Evolutionary conservation across 2,797 vertebrate species (phyloP), one percentile per base, ranked within the genome.

Genomic region (Myotis myotis): DNA sequence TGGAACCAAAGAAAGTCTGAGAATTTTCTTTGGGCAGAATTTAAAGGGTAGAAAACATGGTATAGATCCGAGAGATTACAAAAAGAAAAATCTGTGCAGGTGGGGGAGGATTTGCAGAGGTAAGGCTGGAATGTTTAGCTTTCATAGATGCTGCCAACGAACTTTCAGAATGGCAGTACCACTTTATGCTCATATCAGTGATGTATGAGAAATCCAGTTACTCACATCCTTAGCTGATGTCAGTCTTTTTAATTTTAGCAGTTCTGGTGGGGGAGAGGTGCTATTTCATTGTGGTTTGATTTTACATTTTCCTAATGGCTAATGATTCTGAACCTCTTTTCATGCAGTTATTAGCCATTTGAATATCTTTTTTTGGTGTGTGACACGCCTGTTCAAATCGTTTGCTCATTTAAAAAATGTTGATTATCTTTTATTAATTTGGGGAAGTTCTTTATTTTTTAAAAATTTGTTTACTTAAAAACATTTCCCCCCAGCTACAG

Each of bases 271-370:
- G 2, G 7, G 13, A 89, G 41, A 51, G 68, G 4, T 41, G 33
- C 23, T 75, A 75, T 49, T 92, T 83, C 49, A 47, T 53, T 49
- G 8, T 57, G 51, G 30, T 62, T 85, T 93, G 62, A 66, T 53
- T 91, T 87, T 92, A 22, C 30, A 84, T 70, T 94, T 82, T 62
- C 44, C 9, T 75, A 49, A 70, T 70, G 60, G 88, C 60, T 81
- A 91, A 80, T 90, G 66, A 70, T 88, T 84, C 81, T 88, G 9
- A 82, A 17, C 8, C 33, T 87, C 16, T 71, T 84, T 80, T 57
- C 41, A 36, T 70, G 12, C 71, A 70, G 70, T 78, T n/a, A 44
- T 41, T 70, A 89, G 15, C 6, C 17, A 55, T 79, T 95, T 36
- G 23, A 78, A 71, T 85, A 41, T 91, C 28, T 23, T 90, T 90